Base-by-base conservation (phyloP, 2,113 vertebrate species). In the Verasper variegatus region DNA sequence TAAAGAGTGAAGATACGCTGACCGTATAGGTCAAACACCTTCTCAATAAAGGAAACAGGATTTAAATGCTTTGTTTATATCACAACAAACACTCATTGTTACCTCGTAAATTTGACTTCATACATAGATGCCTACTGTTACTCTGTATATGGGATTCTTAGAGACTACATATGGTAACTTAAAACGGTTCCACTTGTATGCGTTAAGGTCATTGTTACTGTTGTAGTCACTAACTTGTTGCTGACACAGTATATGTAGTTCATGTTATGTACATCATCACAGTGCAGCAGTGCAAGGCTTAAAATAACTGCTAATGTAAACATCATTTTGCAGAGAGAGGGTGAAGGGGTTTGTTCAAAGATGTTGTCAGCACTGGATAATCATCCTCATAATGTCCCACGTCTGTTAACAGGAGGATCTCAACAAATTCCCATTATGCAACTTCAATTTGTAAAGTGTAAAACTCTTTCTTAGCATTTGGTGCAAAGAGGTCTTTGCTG, bases 1-100 rank as follows among this genome's bases (percentile, higher is more conserved):
- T 88, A 84, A 93, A 88, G 86, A 86, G 74, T 64, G 73, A 76
- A 79, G 77, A 89, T 78, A 86, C 49, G 2, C 52, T 58, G 65
- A 83, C 76, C 57, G 74, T 40, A 58, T 6, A 63, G 78, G 65
- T 78, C 85, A 78, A 45, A 76, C 51, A 0, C 35, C 47, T 63
- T 2, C 14, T 68, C 18, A 74, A 55, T 71, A 67, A 68, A 69
- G 47, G 52, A 64, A 72, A 81, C 58, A 21, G n/a, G 27, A 78
- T 80, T 79, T 57, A 45, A 78, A 86, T 70, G 5, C 55, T 73
- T 71, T 71, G 56, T 77, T 24, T 71, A 76, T 76, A 56, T 68
- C 71, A 65, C 26, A 67, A 63, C 56, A 78, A 69, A 74, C 55
- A 37, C 49, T 54, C 6, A 40, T 42, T 73, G 59, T 71, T 57